Base-by-base conservation (phyloP, 2,113 vertebrate genomes). In the Aramus guarauna region DNA sequence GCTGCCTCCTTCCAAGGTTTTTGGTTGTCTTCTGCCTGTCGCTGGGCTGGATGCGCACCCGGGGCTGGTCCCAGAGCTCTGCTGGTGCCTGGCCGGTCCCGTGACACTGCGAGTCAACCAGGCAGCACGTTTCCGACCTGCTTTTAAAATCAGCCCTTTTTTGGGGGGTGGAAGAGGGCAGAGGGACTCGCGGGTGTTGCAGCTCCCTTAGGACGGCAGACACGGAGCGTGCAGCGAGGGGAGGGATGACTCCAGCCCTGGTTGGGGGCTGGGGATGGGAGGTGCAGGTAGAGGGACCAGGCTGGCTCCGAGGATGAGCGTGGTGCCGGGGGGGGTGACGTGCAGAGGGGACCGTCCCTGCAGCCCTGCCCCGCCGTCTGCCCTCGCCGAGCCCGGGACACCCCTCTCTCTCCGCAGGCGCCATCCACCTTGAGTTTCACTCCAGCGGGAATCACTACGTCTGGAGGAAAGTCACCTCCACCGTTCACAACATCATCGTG, bases 401-500 rank as follows among this genome's bases (percentile, higher is more conserved):
- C 8, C 13, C 5, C 58, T 85, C 34, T 96, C 47, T 84, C 59
- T 5, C n/a, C n/a, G 1, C 96, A 99, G 99, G 99, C 84, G 98
- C 98, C 96, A 99, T 99, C 96, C 99, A 99, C 97, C 98, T 99
- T 59, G 99, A 99, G 77, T 99, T 99, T 87, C 98, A 99, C 81
- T 98, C 98, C 94, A 99, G 98, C 2, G 99, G 99, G 85, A 99
- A 99, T 94, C 99, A 99, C 98, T 99, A 99, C 0, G 98, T 99
- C 69, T 99, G 99, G 99, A 99, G 98, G 93, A 99, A 99, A 88
- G 99, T 99, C 97, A 99, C 99, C 67, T 99, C 99, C 26, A 99
- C 99, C 0, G 99, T 99, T 72, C 99, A 99, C 97, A 99, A 99
- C 97, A 99, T 99, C 98, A 99, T 99, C 1, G 99, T 99, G 96